Evolutionary conservation across 2,797 vertebrate species (phyloP), one percentile per base, ranked within the genome.

Genomic region (Propithecus perrieri): DNA sequence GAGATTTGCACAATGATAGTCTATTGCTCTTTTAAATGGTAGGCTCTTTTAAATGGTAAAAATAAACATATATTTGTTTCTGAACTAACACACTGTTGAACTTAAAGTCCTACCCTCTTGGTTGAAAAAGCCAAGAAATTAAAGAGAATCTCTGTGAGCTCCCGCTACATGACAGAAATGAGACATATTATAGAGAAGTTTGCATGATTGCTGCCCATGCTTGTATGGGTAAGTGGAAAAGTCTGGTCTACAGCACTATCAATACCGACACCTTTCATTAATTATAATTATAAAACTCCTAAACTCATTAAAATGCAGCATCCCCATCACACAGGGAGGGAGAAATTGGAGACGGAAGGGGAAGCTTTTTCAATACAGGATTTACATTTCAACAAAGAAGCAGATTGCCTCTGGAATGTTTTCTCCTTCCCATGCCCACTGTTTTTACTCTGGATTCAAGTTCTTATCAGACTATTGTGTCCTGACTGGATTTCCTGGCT

Each of bases 221-320:
- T 67, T 79, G 14, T 46, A 1, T 24, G 67, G 28, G 3, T 61
- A 61, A 55, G 48, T 38, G 10, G 63, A 30, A 79, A 93, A 48
- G 53, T 86, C 7, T 35, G 38, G 35, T 43, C 89, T 59, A 41
- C 1, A 61, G 61, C 33, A 48, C 59, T n/a, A 48, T 55, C 35
- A 46, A 59, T 30, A 50, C 35, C 24, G 57, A 95, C 15, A 57
- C 24, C 43, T 48, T 92, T 94, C 91, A 95, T 85, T 85, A 79
- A 89, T 79, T 89, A 46, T 74, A 88, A 96, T 72, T 90, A 84
- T 24, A 72, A 92, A 91, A 26, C 24, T 26, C 6, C 91, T 55
- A 55, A 86, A 24, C 11, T 84, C 74, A 55, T 48, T 89, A 90
- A 96, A 80, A 65, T 8, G 14, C 11, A 91, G 57, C 57, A 79